These are phyloP conservation scores for Zapus hudsonius DNA, from an alignment of 2,113 vertebrate genomes.

Conservation along the genomic window DNA sequence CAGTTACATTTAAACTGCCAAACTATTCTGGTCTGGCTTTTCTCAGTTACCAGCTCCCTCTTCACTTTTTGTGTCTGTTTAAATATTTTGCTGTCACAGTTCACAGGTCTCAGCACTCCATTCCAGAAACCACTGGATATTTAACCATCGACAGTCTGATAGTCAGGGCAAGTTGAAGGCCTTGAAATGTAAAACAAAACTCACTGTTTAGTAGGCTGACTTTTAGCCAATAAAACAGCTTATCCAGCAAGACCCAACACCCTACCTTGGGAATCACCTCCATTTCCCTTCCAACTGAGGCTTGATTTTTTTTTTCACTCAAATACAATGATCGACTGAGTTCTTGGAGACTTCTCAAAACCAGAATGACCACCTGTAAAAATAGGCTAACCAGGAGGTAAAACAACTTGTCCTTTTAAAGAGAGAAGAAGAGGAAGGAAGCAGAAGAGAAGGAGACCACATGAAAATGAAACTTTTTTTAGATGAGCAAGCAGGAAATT, in stretches of 20 bases:
- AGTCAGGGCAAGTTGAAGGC: neutral
- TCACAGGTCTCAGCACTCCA: neutral
- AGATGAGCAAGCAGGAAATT: slow-evolving; percentile 66
- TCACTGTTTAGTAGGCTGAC: neutral
- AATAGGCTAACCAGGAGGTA: slow-evolving; percentile 2
- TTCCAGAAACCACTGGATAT: neutral
- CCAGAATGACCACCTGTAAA: neutral
- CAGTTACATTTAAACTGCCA: slow-evolving; percentile 48
- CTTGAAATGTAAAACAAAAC: slow-evolving; percentile 1
- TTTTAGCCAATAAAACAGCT: neutral
- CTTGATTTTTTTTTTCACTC: neutral
- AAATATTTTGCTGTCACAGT: slow-evolving; percentile 1
- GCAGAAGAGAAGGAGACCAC: neutral
- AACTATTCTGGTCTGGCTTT: slow-evolving; percentile 53
- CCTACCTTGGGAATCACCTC: neutral
- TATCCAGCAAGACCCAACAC: neutral
- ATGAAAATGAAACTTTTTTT: slow-evolving; percentile 24
- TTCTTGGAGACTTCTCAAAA: slow-evolving; percentile 45
- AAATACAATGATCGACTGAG: slow-evolving; percentile 27
- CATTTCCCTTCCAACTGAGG: neutral
- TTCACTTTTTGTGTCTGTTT: neutral
- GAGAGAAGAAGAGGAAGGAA: neutral
- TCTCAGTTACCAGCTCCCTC: neutral
- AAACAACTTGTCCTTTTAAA: neutral
- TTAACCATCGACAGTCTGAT: neutral